Evolutionary conservation across 2,797 vertebrate species (phyloP), one percentile per base, ranked within the genome.

Genomic region (Mionectes olivaceus): DNA sequence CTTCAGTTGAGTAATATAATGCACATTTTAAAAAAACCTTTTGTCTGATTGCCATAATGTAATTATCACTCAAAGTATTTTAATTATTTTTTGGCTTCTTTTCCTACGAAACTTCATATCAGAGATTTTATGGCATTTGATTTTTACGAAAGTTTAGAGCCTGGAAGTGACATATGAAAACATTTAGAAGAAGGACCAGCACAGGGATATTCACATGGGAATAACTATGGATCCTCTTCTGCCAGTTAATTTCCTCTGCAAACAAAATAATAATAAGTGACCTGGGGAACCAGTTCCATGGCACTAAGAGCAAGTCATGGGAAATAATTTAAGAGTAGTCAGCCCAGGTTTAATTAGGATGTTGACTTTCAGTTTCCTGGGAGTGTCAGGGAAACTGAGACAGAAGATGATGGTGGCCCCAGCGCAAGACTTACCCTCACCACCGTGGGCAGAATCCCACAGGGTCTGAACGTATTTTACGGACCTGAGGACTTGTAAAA

Each of bases 351-450:
- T 69, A 64, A 55, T 60, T 35, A 60, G 55, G 14, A 33, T 37
- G 24, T 1, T 47, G n/a, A 76, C 30, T 50, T 87, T 3, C 13
- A 37, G 7, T 49, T 75, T 82, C 11, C 28, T 7, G 10, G 33
- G 32, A 37, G n/a, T 4, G 2, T 64, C 22, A 47, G 5, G 7
- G 17, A 82, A 90, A 41, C 1, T 5, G 16, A 73, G 37, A 27
- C 30, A 32, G 22, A 12, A 67, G 14, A 19, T 39, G 33, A 35
- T 13, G 13, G 22, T 19, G 19, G 44, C 12, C 10, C 7, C 28
- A 70, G 18, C 0, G 0, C 24, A 53, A 13, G 41, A 35, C 1
- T 2, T 55, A 21, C 7, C 25, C 65, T 78, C 23, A 28, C 10
- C 10, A 49, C 3, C 28, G 37, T 19, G 9, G 19, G 14, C 41